phyloP scores from a whole-genome alignment of 64 coral and sea anemone genomes.

The Montipora efflorescens region DNA sequence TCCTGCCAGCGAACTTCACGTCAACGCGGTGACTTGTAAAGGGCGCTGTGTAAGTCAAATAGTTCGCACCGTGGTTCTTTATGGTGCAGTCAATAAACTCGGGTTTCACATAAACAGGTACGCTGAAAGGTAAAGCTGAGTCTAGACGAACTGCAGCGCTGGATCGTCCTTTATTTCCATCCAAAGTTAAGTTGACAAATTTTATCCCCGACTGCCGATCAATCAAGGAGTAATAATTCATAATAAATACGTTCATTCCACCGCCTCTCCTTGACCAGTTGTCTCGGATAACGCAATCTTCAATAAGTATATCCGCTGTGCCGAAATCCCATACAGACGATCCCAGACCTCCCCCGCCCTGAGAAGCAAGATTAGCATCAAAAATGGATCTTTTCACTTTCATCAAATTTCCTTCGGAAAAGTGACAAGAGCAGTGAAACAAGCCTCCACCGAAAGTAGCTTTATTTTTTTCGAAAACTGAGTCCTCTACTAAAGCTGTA shows the following conservation, averaged over 20 bases:
- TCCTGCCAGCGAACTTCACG: slow-evolving; percentile 60
- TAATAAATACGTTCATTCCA: slow-evolving; percentile 69
- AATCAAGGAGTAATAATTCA: slow-evolving; percentile 24
- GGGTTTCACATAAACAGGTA: slow-evolving; percentile 14
- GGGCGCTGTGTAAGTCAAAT: slow-evolving; percentile 25
- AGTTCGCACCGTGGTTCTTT: slow-evolving; percentile 10
- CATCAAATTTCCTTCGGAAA: slow-evolving; percentile 50
- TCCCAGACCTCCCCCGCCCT: slow-evolving; percentile 69
- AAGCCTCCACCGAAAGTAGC: slow-evolving; percentile 86
- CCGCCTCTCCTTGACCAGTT: slow-evolving; percentile 74
- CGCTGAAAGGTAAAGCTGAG: slow-evolving; percentile 63
- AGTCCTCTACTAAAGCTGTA: neutral
- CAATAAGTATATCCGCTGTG: neutral
- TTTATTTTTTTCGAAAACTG: neutral
- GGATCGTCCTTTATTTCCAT: slow-evolving; percentile 5
- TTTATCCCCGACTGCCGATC: neutral
- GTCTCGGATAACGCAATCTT: slow-evolving; percentile 44
- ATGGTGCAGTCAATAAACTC: slow-evolving; percentile 80
- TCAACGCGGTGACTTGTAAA: slow-evolving; percentile 72
- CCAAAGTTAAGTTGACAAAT: slow-evolving; percentile 24
- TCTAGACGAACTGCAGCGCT: slow-evolving; percentile 62
- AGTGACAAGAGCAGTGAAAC: slow-evolving; percentile 9
- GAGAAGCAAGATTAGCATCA: slow-evolving; percentile 39
- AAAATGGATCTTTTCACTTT: slow-evolving; percentile 27
- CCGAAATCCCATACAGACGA: slow-evolving; percentile 52